Evolutionary conservation across 1,140 invertebrate species (phyloP).

Genomic region (Eueides isabella): DNA sequence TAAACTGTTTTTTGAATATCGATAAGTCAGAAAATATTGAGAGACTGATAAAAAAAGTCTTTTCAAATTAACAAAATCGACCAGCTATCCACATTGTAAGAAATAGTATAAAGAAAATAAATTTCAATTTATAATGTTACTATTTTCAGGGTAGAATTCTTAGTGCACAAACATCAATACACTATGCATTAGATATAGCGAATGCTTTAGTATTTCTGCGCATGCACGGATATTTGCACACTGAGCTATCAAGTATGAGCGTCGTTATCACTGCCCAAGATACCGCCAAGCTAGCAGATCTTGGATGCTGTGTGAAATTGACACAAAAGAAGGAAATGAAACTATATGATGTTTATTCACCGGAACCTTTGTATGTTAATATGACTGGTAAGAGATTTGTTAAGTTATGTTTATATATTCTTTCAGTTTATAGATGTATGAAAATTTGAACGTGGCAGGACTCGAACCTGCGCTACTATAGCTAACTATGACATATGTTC

Average conservation of each 20-base stretch:
- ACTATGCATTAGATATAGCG: constrained; percentile 68
- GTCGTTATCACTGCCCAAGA: constrained; percentile 69
- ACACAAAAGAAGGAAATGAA: constrained; percentile 44
- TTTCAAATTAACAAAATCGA: no score
- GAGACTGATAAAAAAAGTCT: no score
- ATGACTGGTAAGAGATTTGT: constrained; percentile 57
- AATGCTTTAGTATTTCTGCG: constrained; percentile 71
- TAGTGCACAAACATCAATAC: constrained; percentile 66
- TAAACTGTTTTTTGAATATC: no score
- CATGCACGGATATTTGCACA: constrained; percentile 75
- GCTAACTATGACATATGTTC: no score
- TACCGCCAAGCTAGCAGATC: constrained; percentile 69
- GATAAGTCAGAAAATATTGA: no score
- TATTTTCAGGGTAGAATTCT: constrained; percentile 64
- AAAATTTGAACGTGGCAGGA: no score
- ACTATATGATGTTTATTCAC: constrained; percentile 55
- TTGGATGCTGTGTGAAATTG: constrained; percentile 60
- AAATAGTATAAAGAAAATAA: no score
- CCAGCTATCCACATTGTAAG: no score
- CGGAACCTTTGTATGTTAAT: constrained; percentile 70
- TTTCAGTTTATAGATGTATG: no score
- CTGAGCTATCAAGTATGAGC: constrained; percentile 62
- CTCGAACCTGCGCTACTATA: no score
- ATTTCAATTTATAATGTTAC: not conserved
- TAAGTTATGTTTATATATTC: not conserved